Evolutionary conservation across 2,113 vertebrate species (phyloP), one percentile per base, ranked within the genome.

Genomic region (Nerophis ophidion): DNA sequence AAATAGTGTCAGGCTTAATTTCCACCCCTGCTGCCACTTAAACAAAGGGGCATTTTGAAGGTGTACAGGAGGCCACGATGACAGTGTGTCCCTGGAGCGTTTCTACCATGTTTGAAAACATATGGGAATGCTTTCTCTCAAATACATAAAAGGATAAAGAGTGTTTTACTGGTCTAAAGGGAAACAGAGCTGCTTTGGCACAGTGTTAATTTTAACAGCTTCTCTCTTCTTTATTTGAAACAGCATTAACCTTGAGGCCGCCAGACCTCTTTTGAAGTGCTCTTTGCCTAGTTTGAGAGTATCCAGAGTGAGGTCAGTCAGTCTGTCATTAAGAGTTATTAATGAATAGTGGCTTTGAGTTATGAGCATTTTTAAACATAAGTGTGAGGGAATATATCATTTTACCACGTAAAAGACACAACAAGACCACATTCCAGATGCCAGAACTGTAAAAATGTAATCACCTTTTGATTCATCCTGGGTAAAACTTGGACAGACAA

Each of bases 1-100:
- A 94, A 93, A 91, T 82, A 88, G 59, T 90, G 91, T 92, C 91
- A 89, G 65, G 58, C 87, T 89, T 90, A 91, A 93, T 94, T 95
- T 94, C 89, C 88, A 81, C 84, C 85, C 71, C 61, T 73, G 71
- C 76, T 74, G 82, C 82, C 51, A 53, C 85, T 84, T 86, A 86
- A 56, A 89, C 79, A 90, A 82, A 82, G 78, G 88, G 83, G 80
- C 84, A 89, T 92, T 94, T 91, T 92, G 90, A 93, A 91, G 87
- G 68, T 61, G 59, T 77, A 80, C 81, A 88, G 85, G 80, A 85
- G 77, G 83, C 60, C 60, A 73, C 81, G 66, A 66, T 57, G 70
- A 74, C 87, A 86, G 71, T 74, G 64, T 84, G 89, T 93, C 92
- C 92, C 90, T 74, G 86, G 89, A 92, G 86, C 84, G 90, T 91